Evolutionary conservation across 2,888 invertebrate genomes (phyloP).

Genomic region (Eilema caniola): DNA sequence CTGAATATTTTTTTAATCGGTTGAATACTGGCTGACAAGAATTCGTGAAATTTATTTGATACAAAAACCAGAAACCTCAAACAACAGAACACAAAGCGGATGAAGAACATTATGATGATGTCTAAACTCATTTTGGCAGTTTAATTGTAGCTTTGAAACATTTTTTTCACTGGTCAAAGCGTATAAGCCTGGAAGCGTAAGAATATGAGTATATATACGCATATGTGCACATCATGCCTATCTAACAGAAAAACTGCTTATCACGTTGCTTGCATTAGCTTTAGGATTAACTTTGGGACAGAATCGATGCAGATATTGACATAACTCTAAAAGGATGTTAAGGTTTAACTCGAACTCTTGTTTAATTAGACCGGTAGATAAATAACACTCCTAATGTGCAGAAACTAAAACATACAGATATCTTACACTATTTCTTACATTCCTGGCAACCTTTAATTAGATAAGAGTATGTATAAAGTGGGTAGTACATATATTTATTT

Average conservation of each 20-base stretch:
- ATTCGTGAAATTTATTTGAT: not conserved
- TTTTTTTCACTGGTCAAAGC: not conserved
- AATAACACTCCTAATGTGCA: not conserved
- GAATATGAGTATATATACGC: no score
- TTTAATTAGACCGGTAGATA: not conserved
- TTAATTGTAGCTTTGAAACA: not conserved
- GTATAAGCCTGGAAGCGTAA: not conserved
- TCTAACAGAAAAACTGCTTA: no score
- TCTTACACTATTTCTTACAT: no score
- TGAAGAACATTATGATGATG: not conserved
- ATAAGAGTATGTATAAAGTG: not conserved
- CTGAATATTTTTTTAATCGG: not conserved
- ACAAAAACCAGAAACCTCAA: not conserved
- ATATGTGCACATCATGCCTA: no score
- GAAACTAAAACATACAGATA: not conserved
- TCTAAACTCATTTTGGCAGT: not conserved
- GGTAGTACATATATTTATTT: not conserved
- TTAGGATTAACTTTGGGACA: no score
- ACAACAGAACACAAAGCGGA: not conserved
- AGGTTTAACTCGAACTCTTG: not conserved
- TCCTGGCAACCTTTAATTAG: not conserved
- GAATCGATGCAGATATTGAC: not conserved
- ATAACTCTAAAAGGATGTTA: not conserved
- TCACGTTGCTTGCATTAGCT: no score
- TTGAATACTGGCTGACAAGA: not conserved